These are phyloP conservation scores for Sorex maritimensis DNA, from an alignment of 2,797 vertebrate species.

Conservation along the genomic window DNA sequence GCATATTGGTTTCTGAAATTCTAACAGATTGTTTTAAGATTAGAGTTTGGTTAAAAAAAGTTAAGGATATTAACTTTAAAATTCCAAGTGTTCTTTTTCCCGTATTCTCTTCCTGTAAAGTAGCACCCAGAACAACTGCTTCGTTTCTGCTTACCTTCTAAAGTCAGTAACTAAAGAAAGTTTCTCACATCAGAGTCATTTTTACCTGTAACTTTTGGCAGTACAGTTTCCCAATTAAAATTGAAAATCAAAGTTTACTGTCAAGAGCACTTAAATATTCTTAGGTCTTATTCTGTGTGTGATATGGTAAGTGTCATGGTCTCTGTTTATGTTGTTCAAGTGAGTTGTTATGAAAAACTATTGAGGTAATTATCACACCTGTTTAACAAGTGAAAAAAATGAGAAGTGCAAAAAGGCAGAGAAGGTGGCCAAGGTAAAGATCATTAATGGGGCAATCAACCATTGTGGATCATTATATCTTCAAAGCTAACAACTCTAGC, in stretches of 20 bases:
- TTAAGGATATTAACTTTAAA: not conserved
- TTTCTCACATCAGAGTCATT: constrained; percentile 17
- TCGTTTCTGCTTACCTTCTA: not conserved
- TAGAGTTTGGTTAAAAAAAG: constrained; percentile 48
- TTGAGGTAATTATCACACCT: not conserved
- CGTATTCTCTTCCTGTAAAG: not conserved
- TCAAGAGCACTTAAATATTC: not conserved
- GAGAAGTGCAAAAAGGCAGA: not conserved
- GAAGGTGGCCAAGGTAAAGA: not conserved
- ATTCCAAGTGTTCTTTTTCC: not conserved
- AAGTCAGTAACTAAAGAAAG: not conserved
- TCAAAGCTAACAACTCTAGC: not conserved
- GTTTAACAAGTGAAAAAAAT: constrained; percentile 24
- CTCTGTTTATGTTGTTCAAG: not conserved
- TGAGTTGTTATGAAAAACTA: not conserved
- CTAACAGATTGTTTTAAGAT: constrained; percentile 83
- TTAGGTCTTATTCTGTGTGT: not conserved
- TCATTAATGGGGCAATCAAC: not conserved
- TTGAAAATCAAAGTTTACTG: not conserved
- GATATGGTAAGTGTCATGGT: not conserved
- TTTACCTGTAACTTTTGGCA: not conserved
- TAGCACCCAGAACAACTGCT: not conserved
- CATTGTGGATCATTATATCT: not conserved
- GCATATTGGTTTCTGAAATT: constrained; percentile 89
- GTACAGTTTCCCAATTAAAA: constrained; percentile 20